Evolutionary conservation across 2,113 vertebrate genomes (phyloP).

Genomic region (Gavialis gangeticus): DNA sequence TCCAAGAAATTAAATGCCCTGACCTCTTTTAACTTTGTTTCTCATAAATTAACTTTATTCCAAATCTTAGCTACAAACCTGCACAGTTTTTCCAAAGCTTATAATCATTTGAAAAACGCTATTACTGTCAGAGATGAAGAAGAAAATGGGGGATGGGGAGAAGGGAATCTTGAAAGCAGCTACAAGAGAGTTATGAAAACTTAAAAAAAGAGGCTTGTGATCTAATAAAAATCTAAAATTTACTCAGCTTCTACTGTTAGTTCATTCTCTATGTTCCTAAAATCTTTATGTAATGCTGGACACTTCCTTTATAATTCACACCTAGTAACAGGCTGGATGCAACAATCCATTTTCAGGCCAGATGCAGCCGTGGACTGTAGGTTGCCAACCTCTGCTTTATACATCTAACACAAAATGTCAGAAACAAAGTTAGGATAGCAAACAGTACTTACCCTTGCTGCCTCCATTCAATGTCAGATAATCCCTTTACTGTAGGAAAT

Average conservation of each 20-base stretch:
- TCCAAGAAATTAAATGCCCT: not conserved
- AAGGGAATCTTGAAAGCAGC: not conserved
- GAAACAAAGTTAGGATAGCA: too few species aligned
- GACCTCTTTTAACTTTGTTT: constrained; percentile 11
- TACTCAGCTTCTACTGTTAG: not conserved
- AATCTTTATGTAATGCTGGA: not conserved
- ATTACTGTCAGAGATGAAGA: not conserved
- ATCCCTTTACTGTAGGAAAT: too few species aligned
- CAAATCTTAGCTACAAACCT: not conserved
- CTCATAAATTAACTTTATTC: constrained; percentile 20
- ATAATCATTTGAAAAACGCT: constrained; percentile 12
- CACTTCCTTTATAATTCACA: not conserved
- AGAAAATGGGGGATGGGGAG: not conserved
- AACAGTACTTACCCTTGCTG: too few species aligned
- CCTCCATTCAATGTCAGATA: too few species aligned
- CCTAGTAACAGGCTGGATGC: not conserved
- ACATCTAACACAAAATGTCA: too few species aligned
- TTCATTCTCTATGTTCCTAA: not conserved
- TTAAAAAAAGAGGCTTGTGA: not conserved
- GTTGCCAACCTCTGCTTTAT: too few species aligned
- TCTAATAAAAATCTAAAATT: not conserved
- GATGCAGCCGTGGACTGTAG: too few species aligned
- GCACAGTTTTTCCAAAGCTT: not conserved
- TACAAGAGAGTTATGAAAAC: not conserved
- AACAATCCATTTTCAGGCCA: too few species aligned